Conservation (phyloP, 2,797 vertebrate genomes). For the Poeciliopsis gracilis region DNA sequence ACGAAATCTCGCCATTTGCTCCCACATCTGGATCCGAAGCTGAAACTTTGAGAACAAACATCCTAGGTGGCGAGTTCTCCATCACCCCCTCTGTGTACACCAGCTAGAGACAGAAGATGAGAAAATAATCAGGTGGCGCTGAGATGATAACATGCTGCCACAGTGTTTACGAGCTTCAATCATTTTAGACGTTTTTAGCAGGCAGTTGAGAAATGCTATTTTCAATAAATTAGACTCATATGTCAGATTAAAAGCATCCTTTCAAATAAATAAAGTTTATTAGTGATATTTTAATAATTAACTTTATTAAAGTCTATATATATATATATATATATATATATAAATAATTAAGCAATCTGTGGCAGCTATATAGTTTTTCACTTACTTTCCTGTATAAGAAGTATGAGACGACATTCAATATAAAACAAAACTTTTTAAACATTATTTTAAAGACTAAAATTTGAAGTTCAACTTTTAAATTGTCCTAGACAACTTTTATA, state of each 20-base stretch:
- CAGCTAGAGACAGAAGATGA: constrained; percentile 75
- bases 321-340: no score
- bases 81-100: constrained; percentile 88
- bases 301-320: no score
- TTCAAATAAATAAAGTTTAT: no score
- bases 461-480: neutral
- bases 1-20: constrained; percentile 91
- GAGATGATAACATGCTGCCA: neutral
- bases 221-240: neutral
- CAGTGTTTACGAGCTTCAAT: neutral
- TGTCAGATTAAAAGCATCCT: no score
- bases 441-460: neutral
- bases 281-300: no score
- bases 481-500: neutral
- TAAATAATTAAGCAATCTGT: neutral
- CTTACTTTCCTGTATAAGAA: neutral
- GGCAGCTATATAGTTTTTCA: neutral
- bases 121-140: constrained; percentile 25
- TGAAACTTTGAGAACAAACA: constrained; percentile 88
- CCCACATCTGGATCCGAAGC: constrained; percentile 89
- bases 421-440: neutral
- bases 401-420: neutral
- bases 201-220: neutral
- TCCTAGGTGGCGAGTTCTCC: constrained; percentile 86
- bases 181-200: neutral